Conservation (phyloP, 1,140 invertebrate species). For the Drosophila nigromelanica region DNA sequence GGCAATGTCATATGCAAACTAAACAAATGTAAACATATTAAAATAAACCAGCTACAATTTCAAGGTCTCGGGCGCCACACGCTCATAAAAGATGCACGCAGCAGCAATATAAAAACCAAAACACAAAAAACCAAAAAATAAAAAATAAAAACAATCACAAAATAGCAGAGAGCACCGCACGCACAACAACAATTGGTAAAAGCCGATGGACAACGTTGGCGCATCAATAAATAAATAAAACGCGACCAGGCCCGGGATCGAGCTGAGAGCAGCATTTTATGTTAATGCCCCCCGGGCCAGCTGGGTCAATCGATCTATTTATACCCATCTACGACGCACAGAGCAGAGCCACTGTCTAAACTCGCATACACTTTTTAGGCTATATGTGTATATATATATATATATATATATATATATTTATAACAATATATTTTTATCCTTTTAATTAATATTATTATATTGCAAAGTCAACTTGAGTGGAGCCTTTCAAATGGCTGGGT, state of each 20-base stretch:
- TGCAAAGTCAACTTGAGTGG: slow-evolving; percentile 17
- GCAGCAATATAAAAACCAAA: slow-evolving; percentile 68
- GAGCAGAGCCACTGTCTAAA: neutral
- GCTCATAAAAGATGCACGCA: slow-evolving; percentile 78
- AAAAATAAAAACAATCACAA: slow-evolving; percentile 22
- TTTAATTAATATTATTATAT: slow-evolving; percentile 46
- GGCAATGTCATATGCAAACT: slow-evolving; percentile 82
- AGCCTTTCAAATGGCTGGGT: slow-evolving; percentile 50
- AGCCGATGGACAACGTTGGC: slow-evolving; percentile 61
- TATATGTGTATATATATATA: neutral
- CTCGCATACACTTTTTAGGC: neutral
- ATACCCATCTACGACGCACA: slow-evolving; percentile 17
- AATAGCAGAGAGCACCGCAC: slow-evolving; percentile 23
- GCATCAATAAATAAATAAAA: slow-evolving; percentile 77
- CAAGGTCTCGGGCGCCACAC: slow-evolving; percentile 79
- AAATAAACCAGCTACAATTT: slow-evolving; percentile 78
- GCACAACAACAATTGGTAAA: slow-evolving; percentile 51
- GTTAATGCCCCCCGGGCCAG: slow-evolving; percentile 52
- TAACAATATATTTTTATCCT: slow-evolving; percentile 10
- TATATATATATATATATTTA: neutral
- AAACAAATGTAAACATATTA: slow-evolving; percentile 80
- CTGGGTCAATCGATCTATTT: slow-evolving; percentile 66
- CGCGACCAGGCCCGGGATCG: slow-evolving; percentile 31
- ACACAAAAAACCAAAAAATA: slow-evolving; percentile 10
- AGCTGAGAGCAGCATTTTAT: slow-evolving; percentile 57